Evolutionary conservation across 2,797 vertebrate genomes (phyloP), one percentile per base, ranked within the genome.

Genomic region (Acipenser transmontanus): DNA sequence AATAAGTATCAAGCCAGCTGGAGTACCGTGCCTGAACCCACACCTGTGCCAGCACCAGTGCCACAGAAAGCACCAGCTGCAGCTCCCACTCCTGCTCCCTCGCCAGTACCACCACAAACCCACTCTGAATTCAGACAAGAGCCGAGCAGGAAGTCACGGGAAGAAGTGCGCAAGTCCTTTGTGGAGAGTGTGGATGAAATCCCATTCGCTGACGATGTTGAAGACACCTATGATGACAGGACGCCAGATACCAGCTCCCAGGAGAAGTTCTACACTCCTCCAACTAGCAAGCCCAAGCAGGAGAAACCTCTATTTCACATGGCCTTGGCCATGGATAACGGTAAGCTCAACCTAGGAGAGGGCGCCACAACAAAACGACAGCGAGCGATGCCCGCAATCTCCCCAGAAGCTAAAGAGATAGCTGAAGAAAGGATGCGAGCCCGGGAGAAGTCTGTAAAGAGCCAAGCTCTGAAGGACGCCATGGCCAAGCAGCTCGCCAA

Each of bases 141-240:
- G 63, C 70, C 89, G 0, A 76, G 85, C 65, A 89, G 82, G 14
- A 77, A 86, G 1, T 81, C 76, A 7, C 81, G 78, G 0, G 87
- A 89, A 0, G 87, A 92, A 0, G 77, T 76, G 0, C 87, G 94
- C 14, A 98, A 97, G 74, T 99, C 97, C 0, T 98, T 99, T 2
- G 95, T 93, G 1, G 97, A 99, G 84, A 98, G 93, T 0, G 94
- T 98, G 64, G 96, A 94, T 4, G 97, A 99, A 80, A 98, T 99
- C 68, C 97, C 97, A 0, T 99, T 98, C 67, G 97, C 97, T 0
- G 97, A 99, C 0, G 97, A 99, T 0, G 94, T 96, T 48, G 96
- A 98, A 59, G 96, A 98, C 69, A 90, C 87, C 0, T 97, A 91
- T 0, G 95, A 98, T 10, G 95, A 98, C 64, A 88, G 86, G 63